Percentiles rank a stretch among this genome's conserved stretches.
These are phyloP conservation scores for Galaxias olidus DNA, from an alignment of 2,797 vertebrate genomes.

Conservation along the genomic window DNA sequence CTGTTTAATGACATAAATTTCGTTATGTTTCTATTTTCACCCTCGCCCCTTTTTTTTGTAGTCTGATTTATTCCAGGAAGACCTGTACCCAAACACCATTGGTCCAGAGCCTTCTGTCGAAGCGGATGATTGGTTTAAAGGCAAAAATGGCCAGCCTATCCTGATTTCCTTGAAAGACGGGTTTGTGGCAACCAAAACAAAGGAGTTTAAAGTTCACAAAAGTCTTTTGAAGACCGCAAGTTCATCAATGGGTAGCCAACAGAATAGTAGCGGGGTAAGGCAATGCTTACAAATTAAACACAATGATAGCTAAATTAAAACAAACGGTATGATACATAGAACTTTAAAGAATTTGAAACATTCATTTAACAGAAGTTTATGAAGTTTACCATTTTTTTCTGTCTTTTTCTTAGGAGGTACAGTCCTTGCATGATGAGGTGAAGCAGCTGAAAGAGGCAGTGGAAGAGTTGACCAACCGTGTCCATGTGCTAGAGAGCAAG, in stretches of 20 bases:
- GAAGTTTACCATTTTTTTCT: neutral
- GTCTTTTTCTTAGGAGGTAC: slow-evolving; percentile 62
- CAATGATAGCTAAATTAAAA: too few relatives aligned
- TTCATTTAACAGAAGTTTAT: too few relatives aligned
- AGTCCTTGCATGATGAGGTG: slow-evolving; percentile 71
- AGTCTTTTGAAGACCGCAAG: slow-evolving; percentile 72
- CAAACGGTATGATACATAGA: too few relatives aligned
- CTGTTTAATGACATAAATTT: neutral
- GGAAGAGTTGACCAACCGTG: slow-evolving; percentile 69
- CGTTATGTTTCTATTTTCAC: neutral
- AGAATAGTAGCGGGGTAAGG: slow-evolving; percentile 56
- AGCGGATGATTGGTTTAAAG: slow-evolving; percentile 76
- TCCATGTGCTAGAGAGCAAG: slow-evolving; percentile 72
- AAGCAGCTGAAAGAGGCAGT: slow-evolving; percentile 69
- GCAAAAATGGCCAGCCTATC: slow-evolving; percentile 70
- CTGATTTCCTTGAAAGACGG: slow-evolving; percentile 80
- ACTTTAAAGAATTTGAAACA: too few relatives aligned
- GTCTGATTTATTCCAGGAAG: slow-evolving; percentile 83
- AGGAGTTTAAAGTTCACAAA: slow-evolving; percentile 82
- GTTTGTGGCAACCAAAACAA: slow-evolving; percentile 69
- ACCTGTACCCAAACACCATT: slow-evolving; percentile 77
- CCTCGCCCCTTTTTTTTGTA: slow-evolving; percentile 28
- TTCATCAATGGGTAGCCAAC: slow-evolving; percentile 20
- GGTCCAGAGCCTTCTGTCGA: slow-evolving; percentile 78
- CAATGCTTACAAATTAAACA: neutral